Evolutionary conservation across 2,797 vertebrate species (phyloP).

Genomic region (Gymnodraco acuticeps): DNA sequence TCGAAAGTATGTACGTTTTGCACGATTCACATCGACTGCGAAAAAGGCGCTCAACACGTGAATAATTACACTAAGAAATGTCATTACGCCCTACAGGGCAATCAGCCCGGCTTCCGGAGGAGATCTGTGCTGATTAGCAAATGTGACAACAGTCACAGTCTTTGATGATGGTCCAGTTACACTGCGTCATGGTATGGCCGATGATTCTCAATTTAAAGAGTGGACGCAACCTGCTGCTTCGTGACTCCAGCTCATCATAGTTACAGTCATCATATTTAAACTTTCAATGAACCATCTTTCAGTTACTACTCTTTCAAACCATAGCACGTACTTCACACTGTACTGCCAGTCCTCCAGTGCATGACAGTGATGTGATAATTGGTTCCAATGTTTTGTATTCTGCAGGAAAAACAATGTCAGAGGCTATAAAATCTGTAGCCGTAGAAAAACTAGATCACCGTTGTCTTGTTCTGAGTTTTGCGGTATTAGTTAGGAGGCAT

Average conservation of each 20-base stretch:
- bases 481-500: slow-evolving; percentile 48
- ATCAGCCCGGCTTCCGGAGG: slow-evolving; percentile 64
- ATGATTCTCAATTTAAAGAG: slow-evolving; percentile 74
- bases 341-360: slow-evolving; percentile 15
- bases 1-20: slow-evolving; percentile 22
- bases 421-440: slow-evolving; percentile 46
- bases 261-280: slow-evolving; percentile 64
- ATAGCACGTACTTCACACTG: slow-evolving; percentile 9
- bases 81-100: slow-evolving; percentile 65
- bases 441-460: slow-evolving; percentile 39
- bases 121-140: slow-evolving; percentile 67
- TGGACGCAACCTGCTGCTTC: slow-evolving; percentile 38
- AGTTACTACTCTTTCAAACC: slow-evolving; percentile 17
- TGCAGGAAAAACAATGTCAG: slow-evolving; percentile 41
- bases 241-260: slow-evolving; percentile 62
- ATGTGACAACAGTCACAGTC: slow-evolving; percentile 75
- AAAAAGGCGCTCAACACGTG: slow-evolving; percentile 51
- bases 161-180: slow-evolving; percentile 68
- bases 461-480: slow-evolving; percentile 55
- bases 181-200: slow-evolving; percentile 44
- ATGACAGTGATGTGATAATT: slow-evolving; percentile 59
- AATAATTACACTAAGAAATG: slow-evolving; percentile 75
- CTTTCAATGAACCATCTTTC: slow-evolving; percentile 43
- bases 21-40: slow-evolving; percentile 27
- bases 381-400: slow-evolving; percentile 40